Evolutionary conservation across 2,888 invertebrate genomes (phyloP).

Genomic region (Drosophila borealis): DNA sequence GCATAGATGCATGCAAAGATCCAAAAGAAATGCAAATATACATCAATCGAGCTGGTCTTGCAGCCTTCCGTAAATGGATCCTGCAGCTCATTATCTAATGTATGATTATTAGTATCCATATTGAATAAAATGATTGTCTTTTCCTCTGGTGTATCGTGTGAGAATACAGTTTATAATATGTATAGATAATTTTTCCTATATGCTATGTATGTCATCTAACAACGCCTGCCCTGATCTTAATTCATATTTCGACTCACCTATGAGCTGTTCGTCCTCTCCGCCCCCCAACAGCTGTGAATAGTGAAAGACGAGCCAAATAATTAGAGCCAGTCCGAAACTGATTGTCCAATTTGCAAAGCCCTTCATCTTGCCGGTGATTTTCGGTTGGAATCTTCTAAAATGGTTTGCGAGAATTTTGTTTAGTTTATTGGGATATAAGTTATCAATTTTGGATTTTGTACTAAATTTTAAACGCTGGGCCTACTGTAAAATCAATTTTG

Average conservation of each 20-base stretch:
- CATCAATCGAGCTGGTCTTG: slow-evolving; percentile 42
- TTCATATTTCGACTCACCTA: slow-evolving; percentile 27
- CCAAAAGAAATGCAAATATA: slow-evolving; percentile 71
- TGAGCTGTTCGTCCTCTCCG: neutral
- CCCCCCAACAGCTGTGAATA: slow-evolving; percentile 12
- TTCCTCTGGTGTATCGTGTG: slow-evolving; percentile 7
- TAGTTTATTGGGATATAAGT: slow-evolving; percentile 1
- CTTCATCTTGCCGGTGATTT: slow-evolving; percentile 13
- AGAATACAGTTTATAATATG: neutral
- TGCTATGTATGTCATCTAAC: neutral
- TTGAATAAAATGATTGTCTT: slow-evolving; percentile 11
- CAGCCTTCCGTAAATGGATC: slow-evolving; percentile 9
- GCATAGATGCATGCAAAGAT: slow-evolving; percentile 74
- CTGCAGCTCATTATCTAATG: slow-evolving; percentile 33
- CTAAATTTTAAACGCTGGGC: neutral
- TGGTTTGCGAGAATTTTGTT: slow-evolving; percentile 2
- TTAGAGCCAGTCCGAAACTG: slow-evolving; percentile 25
- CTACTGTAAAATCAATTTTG: neutral
- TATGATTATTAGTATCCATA: slow-evolving; percentile 22
- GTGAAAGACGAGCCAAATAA: slow-evolving; percentile 37
- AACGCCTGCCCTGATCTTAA: slow-evolving; percentile 26
- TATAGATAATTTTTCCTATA: neutral
- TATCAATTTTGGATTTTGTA: slow-evolving; percentile 4
- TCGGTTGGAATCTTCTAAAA: neutral
- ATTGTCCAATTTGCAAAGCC: slow-evolving; percentile 15